phyloP scores from a whole-genome alignment of 2,797 vertebrate species.

The Trachops cirrhosus region DNA sequence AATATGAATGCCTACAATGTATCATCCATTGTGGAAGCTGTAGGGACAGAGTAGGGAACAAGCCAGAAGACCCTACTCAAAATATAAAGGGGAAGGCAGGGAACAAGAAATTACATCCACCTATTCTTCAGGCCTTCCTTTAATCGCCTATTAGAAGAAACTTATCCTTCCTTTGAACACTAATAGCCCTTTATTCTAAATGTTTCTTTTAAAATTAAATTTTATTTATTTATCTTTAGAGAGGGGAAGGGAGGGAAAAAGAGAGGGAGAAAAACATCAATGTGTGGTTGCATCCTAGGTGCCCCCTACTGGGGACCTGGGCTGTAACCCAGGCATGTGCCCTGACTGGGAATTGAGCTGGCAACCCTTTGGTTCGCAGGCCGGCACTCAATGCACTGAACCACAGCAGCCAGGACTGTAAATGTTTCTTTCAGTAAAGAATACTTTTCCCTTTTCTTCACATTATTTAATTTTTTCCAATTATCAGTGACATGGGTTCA shows the following conservation, averaged over 20 bases:
- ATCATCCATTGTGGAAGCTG: background rate
- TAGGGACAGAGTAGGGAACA: background rate
- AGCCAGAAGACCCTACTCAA: background rate
- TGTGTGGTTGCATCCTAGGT: no score
- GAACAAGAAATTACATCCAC: background rate
- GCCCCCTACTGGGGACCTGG: no score
- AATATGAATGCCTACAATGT: background rate
- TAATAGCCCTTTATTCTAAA: background rate
- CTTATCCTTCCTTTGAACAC: background rate
- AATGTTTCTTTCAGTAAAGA: slow-evolving; percentile 48
- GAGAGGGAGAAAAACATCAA: no score
- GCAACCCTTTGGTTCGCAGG: no score
- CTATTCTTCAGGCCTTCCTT: background rate
- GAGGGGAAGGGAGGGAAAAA: no score
- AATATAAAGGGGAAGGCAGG: background rate
- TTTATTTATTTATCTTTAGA: no score
- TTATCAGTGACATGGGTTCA: background rate
- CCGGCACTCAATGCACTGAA: no score
- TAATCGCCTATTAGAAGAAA: background rate
- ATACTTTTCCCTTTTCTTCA: background rate
- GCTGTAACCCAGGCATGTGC: no score
- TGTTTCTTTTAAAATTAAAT: background rate
- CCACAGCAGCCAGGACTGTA: background rate
- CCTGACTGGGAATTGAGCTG: no score
- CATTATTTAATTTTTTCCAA: slow-evolving; percentile 1